Percentiles rank a stretch among this genome's conserved stretches.
Conservation (phyloP, 2,797 vertebrate species). For the Poecilia wingei region DNA sequence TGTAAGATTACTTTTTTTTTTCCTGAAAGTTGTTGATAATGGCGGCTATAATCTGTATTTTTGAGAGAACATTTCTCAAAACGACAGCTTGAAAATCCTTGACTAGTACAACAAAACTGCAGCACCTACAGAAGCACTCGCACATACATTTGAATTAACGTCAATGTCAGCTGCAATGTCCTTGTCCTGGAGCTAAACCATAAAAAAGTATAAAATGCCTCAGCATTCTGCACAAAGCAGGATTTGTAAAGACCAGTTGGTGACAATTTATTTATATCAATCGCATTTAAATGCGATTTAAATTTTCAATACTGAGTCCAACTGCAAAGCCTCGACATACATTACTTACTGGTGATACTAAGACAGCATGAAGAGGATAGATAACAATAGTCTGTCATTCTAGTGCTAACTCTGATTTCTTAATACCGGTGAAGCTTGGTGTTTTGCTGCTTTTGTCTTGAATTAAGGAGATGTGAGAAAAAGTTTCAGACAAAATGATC, state of each 20-base stretch:
- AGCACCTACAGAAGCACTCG: not conserved
- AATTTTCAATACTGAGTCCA: not conserved
- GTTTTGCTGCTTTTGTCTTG: not conserved
- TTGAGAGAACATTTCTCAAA: not conserved
- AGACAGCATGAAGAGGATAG: not conserved
- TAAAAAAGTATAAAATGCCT: not conserved
- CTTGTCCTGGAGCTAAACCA: constrained; percentile 42
- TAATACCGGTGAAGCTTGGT: not conserved
- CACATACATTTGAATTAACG: not conserved
- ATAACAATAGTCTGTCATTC: not conserved
- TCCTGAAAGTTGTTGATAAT: not conserved
- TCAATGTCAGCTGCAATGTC: constrained; percentile 40
- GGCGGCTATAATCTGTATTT: not conserved
- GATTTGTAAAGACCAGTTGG: not conserved
- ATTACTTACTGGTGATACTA: not conserved
- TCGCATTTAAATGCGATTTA: not conserved
- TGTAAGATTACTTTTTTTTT: not conserved
- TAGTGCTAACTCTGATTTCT: not conserved
- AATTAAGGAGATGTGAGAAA: not conserved
- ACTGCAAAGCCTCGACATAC: not conserved
- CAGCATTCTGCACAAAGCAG: not conserved
- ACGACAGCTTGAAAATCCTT: not conserved
- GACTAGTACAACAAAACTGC: not conserved
- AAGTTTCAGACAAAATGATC: not conserved
- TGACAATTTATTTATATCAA: not conserved